A percentile compares a stretch with the other conserved stretches of the same genome.
phyloP scores from a whole-genome alignment of 64 coral and sea anemone genomes.

The Orbicella faveolata region DNA sequence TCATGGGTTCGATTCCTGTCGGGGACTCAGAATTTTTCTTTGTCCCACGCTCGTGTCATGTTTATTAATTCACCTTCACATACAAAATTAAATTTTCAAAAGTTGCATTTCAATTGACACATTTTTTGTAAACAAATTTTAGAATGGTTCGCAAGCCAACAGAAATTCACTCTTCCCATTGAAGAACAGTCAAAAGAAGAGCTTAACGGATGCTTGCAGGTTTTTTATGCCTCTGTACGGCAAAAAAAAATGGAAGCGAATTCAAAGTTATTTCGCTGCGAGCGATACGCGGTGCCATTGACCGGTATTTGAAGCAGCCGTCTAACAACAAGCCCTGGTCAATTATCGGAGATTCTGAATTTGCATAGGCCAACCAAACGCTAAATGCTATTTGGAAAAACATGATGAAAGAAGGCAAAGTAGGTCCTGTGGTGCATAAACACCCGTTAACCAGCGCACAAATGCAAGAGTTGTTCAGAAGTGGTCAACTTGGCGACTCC shows the following conservation, averaged over 20 bases:
- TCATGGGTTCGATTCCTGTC: too few relatives aligned
- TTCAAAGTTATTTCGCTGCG: background rate
- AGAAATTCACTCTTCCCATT: too few relatives aligned
- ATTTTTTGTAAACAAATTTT: too few relatives aligned
- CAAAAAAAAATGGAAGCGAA: constrained; percentile 15
- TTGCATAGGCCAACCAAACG: constrained; percentile 43
- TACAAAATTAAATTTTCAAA: too few relatives aligned
- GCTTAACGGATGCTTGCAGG: too few relatives aligned
- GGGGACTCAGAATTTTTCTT: too few relatives aligned
- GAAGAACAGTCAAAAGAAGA: too few relatives aligned
- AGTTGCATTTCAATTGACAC: too few relatives aligned
- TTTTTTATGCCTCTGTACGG: constrained; percentile 30
- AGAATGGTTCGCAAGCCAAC: too few relatives aligned
- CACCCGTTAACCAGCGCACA: constrained; percentile 52
- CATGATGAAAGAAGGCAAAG: constrained; percentile 42
- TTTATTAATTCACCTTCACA: too few relatives aligned
- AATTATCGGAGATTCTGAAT: constrained; percentile 35
- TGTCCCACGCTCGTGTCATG: too few relatives aligned
- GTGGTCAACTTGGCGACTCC: constrained; percentile 22
- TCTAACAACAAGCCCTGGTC: constrained; percentile 51
- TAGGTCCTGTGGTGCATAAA: constrained; percentile 30
- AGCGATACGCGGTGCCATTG: constrained; percentile 19
- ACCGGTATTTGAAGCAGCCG: constrained; percentile 41
- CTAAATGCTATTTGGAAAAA: constrained; percentile 56
- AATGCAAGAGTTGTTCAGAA: constrained; percentile 15